A percentile compares a stretch with the other conserved stretches of the same genome.
These are phyloP conservation scores for Tautogolabrus adspersus DNA, from an alignment of 2,113 vertebrate genomes.

Conservation along the genomic window DNA sequence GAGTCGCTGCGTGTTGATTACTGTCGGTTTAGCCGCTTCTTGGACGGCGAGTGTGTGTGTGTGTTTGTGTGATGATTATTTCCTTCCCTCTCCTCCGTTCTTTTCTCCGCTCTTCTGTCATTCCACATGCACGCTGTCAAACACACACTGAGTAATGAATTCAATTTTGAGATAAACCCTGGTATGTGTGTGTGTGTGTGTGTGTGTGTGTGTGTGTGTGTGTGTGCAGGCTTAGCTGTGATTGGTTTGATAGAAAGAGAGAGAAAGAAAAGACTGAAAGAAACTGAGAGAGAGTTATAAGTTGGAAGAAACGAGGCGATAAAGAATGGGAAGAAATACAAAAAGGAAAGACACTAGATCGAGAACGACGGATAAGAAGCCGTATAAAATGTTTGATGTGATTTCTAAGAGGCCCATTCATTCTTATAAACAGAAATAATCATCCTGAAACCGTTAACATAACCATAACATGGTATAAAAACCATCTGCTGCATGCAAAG, in stretches of 20 bases:
- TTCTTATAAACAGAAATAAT: too few relatives aligned
- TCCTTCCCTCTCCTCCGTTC: neutral
- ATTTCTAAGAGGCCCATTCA: too few relatives aligned
- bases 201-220: neutral
- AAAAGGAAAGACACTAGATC: neutral
- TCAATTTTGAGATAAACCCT: neutral
- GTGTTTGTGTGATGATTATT: conserved; percentile 3
- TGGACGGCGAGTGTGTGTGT: conserved; percentile 4
- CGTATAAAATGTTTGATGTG: too few relatives aligned
- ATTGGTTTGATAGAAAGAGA: conserved; percentile 2
- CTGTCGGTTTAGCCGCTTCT: conserved; percentile 21
- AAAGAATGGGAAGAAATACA: neutral
- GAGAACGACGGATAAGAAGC: too few relatives aligned
- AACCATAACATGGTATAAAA: too few relatives aligned
- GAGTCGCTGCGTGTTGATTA: conserved; percentile 37
- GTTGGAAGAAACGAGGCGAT: neutral
- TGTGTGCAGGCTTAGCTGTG: neutral
- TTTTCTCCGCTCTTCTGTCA: neutral
- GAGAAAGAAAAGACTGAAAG: neutral
- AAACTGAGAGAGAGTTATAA: neutral
- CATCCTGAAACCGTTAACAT: too few relatives aligned
- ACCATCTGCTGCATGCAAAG: too few relatives aligned
- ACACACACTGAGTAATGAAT: neutral
- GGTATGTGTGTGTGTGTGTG: neutral
- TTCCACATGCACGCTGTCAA: neutral